A percentile compares a stretch with the other conserved stretches of the same genome.
Conservation (phyloP, 2,797 vertebrate genomes). For the Cirrhinus mrigala region DNA sequence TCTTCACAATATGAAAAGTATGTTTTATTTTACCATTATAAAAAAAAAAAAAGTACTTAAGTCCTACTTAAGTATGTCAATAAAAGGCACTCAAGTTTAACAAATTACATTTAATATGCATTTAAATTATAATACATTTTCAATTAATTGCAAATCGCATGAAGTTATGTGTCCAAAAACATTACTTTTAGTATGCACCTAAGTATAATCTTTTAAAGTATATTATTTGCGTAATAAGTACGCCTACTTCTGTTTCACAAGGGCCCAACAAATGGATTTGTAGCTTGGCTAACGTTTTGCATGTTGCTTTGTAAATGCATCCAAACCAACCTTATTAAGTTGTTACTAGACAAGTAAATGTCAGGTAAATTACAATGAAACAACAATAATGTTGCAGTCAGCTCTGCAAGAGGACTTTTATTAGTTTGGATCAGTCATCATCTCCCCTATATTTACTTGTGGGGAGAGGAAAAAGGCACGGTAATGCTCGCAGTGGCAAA, state of each 20-base stretch:
- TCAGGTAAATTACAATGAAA: constrained; percentile 36
- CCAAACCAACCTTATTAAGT: constrained; percentile 30
- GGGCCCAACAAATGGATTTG: constrained; percentile 9
- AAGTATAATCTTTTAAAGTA: not conserved
- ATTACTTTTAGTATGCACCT: not conserved
- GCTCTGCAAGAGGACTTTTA: constrained; percentile 54
- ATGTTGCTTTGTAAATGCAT: constrained; percentile 31
- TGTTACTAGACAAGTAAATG: constrained; percentile 51
- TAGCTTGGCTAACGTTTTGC: constrained; percentile 32
- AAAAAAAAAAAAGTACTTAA: not conserved
- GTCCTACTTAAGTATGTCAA: not conserved
- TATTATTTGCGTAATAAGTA: not conserved
- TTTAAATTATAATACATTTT: not conserved
- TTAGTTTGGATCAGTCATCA: constrained; percentile 58
- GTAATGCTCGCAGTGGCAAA: constrained; percentile 14
- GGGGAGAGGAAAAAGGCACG: constrained; percentile 25
- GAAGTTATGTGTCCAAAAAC: not conserved
- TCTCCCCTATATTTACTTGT: constrained; percentile 48
- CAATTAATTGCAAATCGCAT: not conserved
- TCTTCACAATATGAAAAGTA: not conserved
- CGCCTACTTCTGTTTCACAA: not conserved
- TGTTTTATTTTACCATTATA: not conserved
- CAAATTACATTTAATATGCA: not conserved
- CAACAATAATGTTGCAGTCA: not conserved
- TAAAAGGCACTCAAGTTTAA: not conserved